Percentiles rank a stretch among this genome's conserved stretches.
Conservation (phyloP, 2,888 invertebrate species). For the Tenthredo notha region DNA sequence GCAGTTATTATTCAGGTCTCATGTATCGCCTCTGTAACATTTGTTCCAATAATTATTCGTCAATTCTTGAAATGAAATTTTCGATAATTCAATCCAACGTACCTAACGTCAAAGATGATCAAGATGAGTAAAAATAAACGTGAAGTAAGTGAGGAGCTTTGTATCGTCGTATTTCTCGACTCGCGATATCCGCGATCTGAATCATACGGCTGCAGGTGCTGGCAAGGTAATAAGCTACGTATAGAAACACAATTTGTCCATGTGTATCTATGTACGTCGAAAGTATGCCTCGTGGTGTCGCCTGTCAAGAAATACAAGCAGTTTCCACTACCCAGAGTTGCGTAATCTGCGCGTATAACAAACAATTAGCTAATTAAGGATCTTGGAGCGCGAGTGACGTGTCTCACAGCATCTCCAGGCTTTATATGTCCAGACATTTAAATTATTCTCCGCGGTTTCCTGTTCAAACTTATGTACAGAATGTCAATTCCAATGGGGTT, state of each 20-base stretch:
- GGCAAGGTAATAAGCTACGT: constrained; percentile 22
- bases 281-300: constrained; percentile 36
- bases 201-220: background rate
- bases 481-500: background rate
- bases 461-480: background rate
- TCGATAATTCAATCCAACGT: background rate
- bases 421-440: background rate
- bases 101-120: background rate
- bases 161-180: background rate
- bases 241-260: background rate
- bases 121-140: background rate
- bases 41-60: background rate
- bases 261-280: background rate
- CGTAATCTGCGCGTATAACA: constrained; percentile 8
- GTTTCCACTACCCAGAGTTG: background rate
- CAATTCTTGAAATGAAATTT: background rate
- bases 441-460: background rate
- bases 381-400: background rate
- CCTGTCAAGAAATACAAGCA: constrained; percentile 43
- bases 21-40: background rate
- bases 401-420: background rate
- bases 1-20: background rate
- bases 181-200: background rate
- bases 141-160: background rate
- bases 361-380: constrained; percentile 44